phyloP scores from a whole-genome alignment of 2,797 vertebrate genomes.

The Macroramphosus scolopax region DNA sequence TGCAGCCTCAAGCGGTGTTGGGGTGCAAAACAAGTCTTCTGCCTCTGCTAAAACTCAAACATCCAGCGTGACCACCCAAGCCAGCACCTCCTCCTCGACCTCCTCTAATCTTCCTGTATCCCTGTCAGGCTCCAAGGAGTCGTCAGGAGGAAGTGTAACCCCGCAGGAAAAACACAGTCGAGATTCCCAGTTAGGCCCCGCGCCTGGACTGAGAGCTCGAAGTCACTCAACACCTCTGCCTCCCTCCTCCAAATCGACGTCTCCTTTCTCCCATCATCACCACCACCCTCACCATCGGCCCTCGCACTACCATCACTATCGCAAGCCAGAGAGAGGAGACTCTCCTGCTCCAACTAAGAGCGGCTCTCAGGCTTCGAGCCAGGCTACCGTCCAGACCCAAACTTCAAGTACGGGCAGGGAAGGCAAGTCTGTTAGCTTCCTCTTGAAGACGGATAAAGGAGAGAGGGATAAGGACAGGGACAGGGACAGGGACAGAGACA shows the following conservation, averaged over 20 bases:
- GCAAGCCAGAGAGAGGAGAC: slow-evolving; percentile 83
- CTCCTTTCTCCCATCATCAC: slow-evolving; percentile 82
- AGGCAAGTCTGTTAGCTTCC: slow-evolving; percentile 79
- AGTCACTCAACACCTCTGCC: slow-evolving; percentile 93
- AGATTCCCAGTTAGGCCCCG: slow-evolving; percentile 73
- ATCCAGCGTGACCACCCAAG: slow-evolving; percentile 65
- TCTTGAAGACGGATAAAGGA: slow-evolving; percentile 78
- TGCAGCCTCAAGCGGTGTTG: slow-evolving; percentile 80
- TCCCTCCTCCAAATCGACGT: slow-evolving; percentile 83
- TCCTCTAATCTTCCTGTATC: slow-evolving; percentile 76
- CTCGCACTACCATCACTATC: slow-evolving; percentile 87
- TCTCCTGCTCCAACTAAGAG: slow-evolving; percentile 73
- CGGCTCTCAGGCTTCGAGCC: slow-evolving; percentile 64
- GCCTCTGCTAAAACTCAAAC: slow-evolving; percentile 67
- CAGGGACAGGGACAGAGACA: slow-evolving; percentile 63
- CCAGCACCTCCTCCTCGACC: slow-evolving; percentile 60
- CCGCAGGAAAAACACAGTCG: slow-evolving; percentile 80
- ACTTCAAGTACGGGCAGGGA: slow-evolving; percentile 78
- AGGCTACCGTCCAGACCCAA: slow-evolving; percentile 75
- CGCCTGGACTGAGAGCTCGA: slow-evolving; percentile 83
- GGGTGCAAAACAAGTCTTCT: slow-evolving; percentile 77
- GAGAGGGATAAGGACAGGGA: slow-evolving; percentile 80
- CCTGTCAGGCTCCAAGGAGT: slow-evolving; percentile 73
- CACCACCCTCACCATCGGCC: slow-evolving; percentile 86
- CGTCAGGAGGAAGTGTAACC: slow-evolving; percentile 50